A percentile compares a stretch with the other conserved stretches of the same genome.
phyloP scores from a whole-genome alignment of 1,140 invertebrate genomes.

The Bombus pascuorum region DNA sequence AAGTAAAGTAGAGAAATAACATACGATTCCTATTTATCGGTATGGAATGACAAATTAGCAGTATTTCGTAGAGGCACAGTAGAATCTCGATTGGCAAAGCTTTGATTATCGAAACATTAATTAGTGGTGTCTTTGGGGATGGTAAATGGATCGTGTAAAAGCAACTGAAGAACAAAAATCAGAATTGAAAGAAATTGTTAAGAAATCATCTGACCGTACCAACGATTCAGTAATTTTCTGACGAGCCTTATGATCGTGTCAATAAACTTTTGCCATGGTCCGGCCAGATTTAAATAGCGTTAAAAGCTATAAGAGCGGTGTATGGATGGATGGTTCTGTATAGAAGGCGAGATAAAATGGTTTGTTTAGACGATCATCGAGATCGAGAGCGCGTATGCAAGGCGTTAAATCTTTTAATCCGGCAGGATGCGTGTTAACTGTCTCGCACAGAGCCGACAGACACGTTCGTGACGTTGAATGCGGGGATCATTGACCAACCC shows the following conservation, averaged over 20 bases:
- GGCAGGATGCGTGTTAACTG: slow-evolving; percentile 39
- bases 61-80: no score
- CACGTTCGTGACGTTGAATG: slow-evolving; percentile 9
- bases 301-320: slow-evolving; percentile 4
- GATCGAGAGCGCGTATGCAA: slow-evolving; percentile 2
- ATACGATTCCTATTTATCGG: neutral
- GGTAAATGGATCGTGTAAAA: no score
- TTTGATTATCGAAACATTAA: no score
- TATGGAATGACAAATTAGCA: no score
- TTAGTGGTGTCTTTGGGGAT: no score
- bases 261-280: neutral
- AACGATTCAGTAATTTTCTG: neutral
- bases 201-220: neutral
- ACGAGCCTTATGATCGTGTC: neutral
- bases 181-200: no score
- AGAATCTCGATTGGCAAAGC: no score
- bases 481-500: slow-evolving; percentile 39
- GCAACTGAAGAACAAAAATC: no score
- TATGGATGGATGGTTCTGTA: neutral
- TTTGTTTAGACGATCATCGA: slow-evolving; percentile 12
- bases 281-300: neutral
- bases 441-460: neutral
- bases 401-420: slow-evolving; percentile 39
- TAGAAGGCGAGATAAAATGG: neutral
- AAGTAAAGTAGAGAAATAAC: neutral